Evolutionary conservation across 2,888 invertebrate species (phyloP), one percentile per base, ranked within the genome.

Genomic region (Poecilobothrus nobilitatus): DNA sequence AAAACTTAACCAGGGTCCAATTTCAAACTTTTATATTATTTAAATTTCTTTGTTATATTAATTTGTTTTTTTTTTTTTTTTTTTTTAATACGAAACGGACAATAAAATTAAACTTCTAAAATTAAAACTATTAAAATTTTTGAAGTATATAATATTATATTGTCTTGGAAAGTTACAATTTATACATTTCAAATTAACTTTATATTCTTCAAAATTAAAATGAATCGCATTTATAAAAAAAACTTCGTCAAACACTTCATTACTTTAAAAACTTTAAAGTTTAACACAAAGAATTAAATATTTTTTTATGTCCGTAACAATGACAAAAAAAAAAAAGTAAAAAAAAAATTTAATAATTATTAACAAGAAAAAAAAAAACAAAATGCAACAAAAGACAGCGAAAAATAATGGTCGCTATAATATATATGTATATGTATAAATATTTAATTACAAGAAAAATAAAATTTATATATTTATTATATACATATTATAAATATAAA

Each of bases 291-390:
- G n/a, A n/a, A n/a, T n/a, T n/a, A n/a, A n/a, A n/a, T n/a, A n/a
- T n/a, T n/a, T n/a, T n/a, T n/a, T n/a, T n/a, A n/a, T n/a, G n/a
- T n/a, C n/a, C n/a, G n/a, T n/a, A n/a, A 37, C 6, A 37, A 63
- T 66, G 64, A 41, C 67, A 69, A 53, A 72, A 69, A 72, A 70
- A n/a, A n/a, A n/a, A n/a, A n/a, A n/a, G n/a, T n/a, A n/a, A n/a
- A n/a, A n/a, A n/a, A n/a, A n/a, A n/a, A n/a, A n/a, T n/a, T n/a
- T n/a, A n/a, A n/a, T n/a, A n/a, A n/a, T n/a, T n/a, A n/a, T n/a
- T n/a, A n/a, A n/a, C n/a, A n/a, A n/a, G n/a, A n/a, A 69, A 67
- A 70, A 68, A 65, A 63, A 63, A 68, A 63, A 67, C 64, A 67
- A 62, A 67, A 69, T 69, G 71, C 71, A 68, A 71, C 64, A 66